Evolutionary conservation across 2,113 vertebrate species (phyloP).

Genomic region (Chiloscyllium plagiosum): DNA sequence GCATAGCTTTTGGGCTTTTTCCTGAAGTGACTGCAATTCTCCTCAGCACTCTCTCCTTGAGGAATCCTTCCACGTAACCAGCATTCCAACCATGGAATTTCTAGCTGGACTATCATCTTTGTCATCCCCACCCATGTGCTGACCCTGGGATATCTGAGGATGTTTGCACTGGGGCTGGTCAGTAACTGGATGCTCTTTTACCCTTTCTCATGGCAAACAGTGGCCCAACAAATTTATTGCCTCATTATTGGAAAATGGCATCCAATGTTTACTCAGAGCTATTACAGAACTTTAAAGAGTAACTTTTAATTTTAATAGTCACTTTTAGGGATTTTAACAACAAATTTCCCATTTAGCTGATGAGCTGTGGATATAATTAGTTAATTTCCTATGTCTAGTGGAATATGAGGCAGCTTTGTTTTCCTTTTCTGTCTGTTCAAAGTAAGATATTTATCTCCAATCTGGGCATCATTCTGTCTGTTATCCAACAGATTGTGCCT

Average conservation of each 20-base stretch:
- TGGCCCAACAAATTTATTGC: not conserved
- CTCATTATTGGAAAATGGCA: not conserved
- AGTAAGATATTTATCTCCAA: not conserved
- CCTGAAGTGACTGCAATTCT: not conserved
- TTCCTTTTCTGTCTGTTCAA: not conserved
- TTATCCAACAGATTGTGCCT: not conserved
- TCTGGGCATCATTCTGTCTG: not conserved
- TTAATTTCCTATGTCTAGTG: not conserved
- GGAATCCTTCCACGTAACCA: not conserved
- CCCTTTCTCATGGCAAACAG: not conserved
- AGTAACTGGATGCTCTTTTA: not conserved
- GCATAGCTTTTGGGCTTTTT: not conserved
- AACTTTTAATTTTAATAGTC: not conserved
- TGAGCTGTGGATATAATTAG: not conserved
- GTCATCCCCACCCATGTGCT: not conserved
- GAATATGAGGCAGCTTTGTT: not conserved
- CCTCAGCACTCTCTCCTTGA: not conserved
- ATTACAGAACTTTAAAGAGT: not conserved
- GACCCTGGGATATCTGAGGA: not conserved
- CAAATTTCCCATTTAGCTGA: not conserved
- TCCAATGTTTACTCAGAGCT: not conserved
- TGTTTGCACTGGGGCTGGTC: not conserved
- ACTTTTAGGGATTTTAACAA: not conserved
- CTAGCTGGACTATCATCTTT: not conserved
- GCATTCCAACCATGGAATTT: not conserved